These are phyloP conservation scores for Aromia moschata DNA, from an alignment of 2,888 invertebrate species.

Conservation along the genomic window DNA sequence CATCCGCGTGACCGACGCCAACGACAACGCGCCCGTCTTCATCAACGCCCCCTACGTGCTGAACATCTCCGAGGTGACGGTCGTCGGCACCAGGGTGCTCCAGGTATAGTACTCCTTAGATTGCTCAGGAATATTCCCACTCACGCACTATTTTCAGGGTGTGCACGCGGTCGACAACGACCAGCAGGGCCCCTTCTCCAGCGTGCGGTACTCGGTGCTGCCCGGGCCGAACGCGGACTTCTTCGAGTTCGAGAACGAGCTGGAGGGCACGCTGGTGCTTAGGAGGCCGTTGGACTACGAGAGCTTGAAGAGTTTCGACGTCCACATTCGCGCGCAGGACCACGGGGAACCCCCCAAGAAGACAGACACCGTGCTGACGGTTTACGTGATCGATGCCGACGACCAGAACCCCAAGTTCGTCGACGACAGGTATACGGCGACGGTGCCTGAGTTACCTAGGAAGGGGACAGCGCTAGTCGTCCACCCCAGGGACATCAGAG, in stretches of 20 bases:
- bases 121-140: background rate
- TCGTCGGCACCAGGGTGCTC: slow-evolving; percentile 76
- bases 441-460: slow-evolving; percentile 71
- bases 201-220: slow-evolving; percentile 81
- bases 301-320: slow-evolving; percentile 78
- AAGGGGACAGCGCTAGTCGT: slow-evolving; percentile 74
- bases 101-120: slow-evolving; percentile 62
- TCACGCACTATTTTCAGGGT: slow-evolving; percentile 56
- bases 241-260: slow-evolving; percentile 84
- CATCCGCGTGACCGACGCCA: slow-evolving; percentile 88
- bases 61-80: slow-evolving; percentile 85
- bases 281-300: slow-evolving; percentile 86
- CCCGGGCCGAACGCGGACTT: slow-evolving; percentile 83
- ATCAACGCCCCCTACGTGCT: slow-evolving; percentile 82
- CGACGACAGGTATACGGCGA: slow-evolving; percentile 73
- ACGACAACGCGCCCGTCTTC: slow-evolving; percentile 89
- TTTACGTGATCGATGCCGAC: slow-evolving; percentile 87
- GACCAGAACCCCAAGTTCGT: slow-evolving; percentile 89
- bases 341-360: slow-evolving; percentile 82
- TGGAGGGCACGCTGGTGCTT: slow-evolving; percentile 84
- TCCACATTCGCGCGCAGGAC: slow-evolving; percentile 79
- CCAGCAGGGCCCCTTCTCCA: slow-evolving; percentile 88
- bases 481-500: slow-evolving; percentile 77
- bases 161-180: slow-evolving; percentile 84
- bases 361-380: slow-evolving; percentile 78